phyloP scores from a whole-genome alignment of 2,113 vertebrate genomes.

The Turdus rufiventris region DNA sequence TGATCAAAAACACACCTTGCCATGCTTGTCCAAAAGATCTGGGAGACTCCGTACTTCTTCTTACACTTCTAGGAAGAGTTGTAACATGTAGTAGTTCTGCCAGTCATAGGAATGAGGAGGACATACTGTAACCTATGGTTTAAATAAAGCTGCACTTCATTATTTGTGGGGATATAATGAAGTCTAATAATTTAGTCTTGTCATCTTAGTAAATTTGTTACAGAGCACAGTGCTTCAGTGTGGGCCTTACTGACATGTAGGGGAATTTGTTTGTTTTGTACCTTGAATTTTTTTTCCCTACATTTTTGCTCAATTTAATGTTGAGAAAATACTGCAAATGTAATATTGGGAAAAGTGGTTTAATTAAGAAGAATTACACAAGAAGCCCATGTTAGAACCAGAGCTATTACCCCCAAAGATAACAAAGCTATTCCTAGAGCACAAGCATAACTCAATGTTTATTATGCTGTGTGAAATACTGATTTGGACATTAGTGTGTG shows the following conservation, averaged over 20 bases:
- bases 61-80: neutral
- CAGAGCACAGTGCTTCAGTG: neutral
- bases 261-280: neutral
- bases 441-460: neutral
- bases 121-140: rapidly evolving
- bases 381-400: neutral
- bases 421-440: neutral
- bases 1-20: neutral
- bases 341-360: neutral
- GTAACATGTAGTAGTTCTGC: neutral
- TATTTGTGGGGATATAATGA: neutral
- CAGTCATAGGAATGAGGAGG: neutral
- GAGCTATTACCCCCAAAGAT: neutral
- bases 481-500: neutral
- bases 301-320: neutral
- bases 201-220: neutral
- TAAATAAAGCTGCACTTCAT: neutral
- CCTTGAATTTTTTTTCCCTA: neutral
- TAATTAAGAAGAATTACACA: neutral
- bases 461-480: neutral
- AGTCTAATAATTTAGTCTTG: neutral
- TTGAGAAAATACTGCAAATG: neutral
- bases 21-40: neutral
- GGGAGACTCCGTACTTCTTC: rapidly evolving
- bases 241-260: neutral